phyloP scores from a whole-genome alignment of 2,888 invertebrate species.

The Liopterus haemorrhoidalis region DNA sequence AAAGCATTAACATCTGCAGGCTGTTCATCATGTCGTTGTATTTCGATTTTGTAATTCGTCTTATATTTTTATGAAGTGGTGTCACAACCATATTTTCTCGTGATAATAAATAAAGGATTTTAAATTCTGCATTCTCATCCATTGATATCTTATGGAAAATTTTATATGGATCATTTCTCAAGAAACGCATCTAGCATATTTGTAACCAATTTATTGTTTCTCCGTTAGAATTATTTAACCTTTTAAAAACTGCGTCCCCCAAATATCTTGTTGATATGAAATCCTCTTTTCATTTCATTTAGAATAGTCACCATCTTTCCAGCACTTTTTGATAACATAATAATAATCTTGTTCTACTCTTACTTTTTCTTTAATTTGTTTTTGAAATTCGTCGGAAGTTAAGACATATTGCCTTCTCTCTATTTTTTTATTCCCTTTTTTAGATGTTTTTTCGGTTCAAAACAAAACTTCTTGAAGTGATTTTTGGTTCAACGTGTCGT shows the following conservation, averaged over 20 bases:
- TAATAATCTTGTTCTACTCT: conserved; percentile 22
- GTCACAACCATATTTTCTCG: conserved; percentile 26
- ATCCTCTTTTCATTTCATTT: conserved; percentile 20
- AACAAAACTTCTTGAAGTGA: too few relatives aligned
- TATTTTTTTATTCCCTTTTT: too few relatives aligned
- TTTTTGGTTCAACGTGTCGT: too few relatives aligned
- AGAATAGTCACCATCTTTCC: conserved; percentile 18
- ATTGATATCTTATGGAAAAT: conserved; percentile 28
- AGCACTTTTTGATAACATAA: conserved; percentile 20
- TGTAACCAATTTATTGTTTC: conserved; percentile 27
- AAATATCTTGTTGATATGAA: conserved; percentile 22
- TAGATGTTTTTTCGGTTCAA: too few relatives aligned
- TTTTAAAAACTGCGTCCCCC: conserved; percentile 20
- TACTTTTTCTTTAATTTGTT: too few relatives aligned
- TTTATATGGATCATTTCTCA: conserved; percentile 27
- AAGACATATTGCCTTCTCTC: too few relatives aligned
- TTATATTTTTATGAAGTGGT: conserved; percentile 30
- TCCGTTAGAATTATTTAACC: conserved; percentile 25
- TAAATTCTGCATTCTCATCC: conserved; percentile 27
- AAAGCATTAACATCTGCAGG: conserved; percentile 34
- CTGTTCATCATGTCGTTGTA: too few relatives aligned
- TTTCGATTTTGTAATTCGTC: conserved; percentile 28
- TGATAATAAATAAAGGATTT: conserved; percentile 28
- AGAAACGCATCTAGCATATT: too few relatives aligned
- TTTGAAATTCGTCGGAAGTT: too few relatives aligned